phyloP scores from a whole-genome alignment of 2,888 invertebrate species.

The Stegana nigrithorax region DNA sequence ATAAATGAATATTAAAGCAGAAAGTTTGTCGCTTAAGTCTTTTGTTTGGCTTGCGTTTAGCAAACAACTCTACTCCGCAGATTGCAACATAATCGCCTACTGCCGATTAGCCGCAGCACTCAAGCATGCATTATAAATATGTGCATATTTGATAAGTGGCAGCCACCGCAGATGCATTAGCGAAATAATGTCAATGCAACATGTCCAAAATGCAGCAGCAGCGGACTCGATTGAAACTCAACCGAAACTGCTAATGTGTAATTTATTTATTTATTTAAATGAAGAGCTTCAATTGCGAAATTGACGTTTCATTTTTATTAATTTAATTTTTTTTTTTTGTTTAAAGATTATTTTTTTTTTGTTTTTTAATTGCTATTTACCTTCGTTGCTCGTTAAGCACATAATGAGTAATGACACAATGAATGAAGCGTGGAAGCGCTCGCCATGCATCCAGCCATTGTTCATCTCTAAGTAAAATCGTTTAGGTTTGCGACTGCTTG shows the following conservation, averaged over 20 bases:
- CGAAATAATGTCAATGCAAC: constrained; percentile 49
- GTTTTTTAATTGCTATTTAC: constrained; percentile 3
- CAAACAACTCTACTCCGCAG: background rate
- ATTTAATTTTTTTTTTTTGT: too few relatives aligned
- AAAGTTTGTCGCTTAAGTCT: constrained; percentile 29
- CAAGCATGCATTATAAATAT: constrained; percentile 37
- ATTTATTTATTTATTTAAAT: background rate
- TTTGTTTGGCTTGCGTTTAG: constrained; percentile 19
- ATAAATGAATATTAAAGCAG: constrained; percentile 2
- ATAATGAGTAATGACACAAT: constrained; percentile 13
- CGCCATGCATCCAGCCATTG: constrained; percentile 29
- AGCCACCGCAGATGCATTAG: background rate
- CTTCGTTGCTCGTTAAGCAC: background rate
- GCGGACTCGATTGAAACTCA: too few relatives aligned
- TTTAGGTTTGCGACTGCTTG: constrained; percentile 22
- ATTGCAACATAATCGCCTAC: background rate
- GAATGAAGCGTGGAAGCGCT: background rate
- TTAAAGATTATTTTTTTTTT: too few relatives aligned
- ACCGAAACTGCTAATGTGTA: background rate
- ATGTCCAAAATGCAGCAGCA: constrained; percentile 11
- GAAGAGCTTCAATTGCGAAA: background rate
- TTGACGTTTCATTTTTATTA: too few relatives aligned
- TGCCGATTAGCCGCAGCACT: constrained; percentile 20
- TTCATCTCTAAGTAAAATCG: constrained; percentile 38
- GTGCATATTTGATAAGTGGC: background rate